Conservation (phyloP, 1,140 invertebrate species). For the Anoplophora glabripennis region DNA sequence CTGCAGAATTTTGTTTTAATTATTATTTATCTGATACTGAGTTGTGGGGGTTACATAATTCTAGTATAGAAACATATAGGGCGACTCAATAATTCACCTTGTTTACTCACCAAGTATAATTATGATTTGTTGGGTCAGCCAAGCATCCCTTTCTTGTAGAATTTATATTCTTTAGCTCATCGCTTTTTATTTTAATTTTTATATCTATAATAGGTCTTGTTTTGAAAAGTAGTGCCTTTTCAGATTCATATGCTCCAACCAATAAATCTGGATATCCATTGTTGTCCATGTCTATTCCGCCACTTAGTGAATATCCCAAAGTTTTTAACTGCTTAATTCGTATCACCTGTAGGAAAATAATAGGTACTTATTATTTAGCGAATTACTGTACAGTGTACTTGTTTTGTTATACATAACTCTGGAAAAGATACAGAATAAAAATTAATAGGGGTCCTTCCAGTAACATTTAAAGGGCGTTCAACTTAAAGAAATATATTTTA, state of each 20-base stretch:
- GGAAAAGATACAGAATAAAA: too few species aligned
- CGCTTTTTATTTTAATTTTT: constrained; percentile 58
- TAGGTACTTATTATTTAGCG: neutral
- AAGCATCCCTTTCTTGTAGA: constrained; percentile 70
- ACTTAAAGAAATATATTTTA: too few species aligned
- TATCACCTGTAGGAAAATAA: constrained; percentile 17
- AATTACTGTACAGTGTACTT: too few species aligned
- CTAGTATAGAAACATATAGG: too few species aligned
- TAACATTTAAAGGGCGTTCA: too few species aligned
- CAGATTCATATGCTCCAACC: constrained; percentile 82
- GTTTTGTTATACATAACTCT: too few species aligned
- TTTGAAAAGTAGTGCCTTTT: constrained; percentile 69
- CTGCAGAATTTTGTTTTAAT: too few species aligned
- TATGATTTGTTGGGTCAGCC: constrained; percentile 58
- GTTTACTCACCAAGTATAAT: constrained; percentile 69
- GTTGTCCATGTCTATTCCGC: constrained; percentile 83
- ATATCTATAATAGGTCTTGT: constrained; percentile 86
- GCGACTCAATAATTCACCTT: too few species aligned
- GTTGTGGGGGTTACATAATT: too few species aligned
- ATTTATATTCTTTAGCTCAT: constrained; percentile 73
- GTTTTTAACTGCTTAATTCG: constrained; percentile 57
- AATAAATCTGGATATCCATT: constrained; percentile 92
- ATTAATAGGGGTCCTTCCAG: too few species aligned
- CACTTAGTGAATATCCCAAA: constrained; percentile 87
- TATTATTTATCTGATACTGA: too few species aligned